These are phyloP conservation scores for Amphiprion percula DNA, from an alignment of 2,113 vertebrate species.

Conservation along the genomic window DNA sequence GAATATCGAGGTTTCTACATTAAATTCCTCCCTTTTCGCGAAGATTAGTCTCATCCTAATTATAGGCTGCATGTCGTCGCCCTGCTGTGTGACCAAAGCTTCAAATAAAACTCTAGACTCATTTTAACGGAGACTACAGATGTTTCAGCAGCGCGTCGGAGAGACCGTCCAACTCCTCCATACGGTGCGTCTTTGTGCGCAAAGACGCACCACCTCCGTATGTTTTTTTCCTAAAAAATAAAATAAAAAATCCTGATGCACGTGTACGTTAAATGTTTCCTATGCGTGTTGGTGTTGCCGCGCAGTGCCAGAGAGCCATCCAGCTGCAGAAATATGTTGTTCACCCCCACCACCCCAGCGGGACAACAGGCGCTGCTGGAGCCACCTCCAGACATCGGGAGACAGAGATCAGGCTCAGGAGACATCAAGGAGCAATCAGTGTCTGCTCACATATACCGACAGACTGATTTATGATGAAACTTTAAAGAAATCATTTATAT, in stretches of 20 bases:
- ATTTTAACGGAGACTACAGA: constrained; percentile 12
- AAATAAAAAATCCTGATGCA: constrained; percentile 17
- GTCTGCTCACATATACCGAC: constrained; percentile 87
- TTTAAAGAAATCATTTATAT: constrained; percentile 95
- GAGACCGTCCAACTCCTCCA: constrained; percentile 5
- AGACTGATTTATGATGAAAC: constrained; percentile 94
- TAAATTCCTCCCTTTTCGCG: not conserved
- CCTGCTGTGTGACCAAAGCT: constrained; percentile 41
- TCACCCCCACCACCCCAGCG: constrained; percentile 48
- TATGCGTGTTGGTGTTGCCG: constrained; percentile 41
- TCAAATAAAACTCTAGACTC: constrained; percentile 11
- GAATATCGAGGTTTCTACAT: constrained; percentile 3
- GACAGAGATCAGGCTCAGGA: constrained; percentile 76
- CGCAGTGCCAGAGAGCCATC: constrained; percentile 63
- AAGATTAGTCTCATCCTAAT: constrained; percentile 30
- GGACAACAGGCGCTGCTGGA: constrained; percentile 78
- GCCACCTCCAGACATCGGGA: constrained; percentile 67
- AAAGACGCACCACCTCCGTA: no score
- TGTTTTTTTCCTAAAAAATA: not conserved
- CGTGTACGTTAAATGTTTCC: constrained; percentile 52
- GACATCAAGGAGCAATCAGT: constrained; percentile 87
- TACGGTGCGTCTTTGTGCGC: constrained; percentile 21
- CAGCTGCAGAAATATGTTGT: constrained; percentile 64
- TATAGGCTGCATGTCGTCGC: not conserved
- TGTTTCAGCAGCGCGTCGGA: constrained; percentile 23